Conservation (phyloP, 2,888 invertebrate species). For the Chymomyza fuscimana region DNA sequence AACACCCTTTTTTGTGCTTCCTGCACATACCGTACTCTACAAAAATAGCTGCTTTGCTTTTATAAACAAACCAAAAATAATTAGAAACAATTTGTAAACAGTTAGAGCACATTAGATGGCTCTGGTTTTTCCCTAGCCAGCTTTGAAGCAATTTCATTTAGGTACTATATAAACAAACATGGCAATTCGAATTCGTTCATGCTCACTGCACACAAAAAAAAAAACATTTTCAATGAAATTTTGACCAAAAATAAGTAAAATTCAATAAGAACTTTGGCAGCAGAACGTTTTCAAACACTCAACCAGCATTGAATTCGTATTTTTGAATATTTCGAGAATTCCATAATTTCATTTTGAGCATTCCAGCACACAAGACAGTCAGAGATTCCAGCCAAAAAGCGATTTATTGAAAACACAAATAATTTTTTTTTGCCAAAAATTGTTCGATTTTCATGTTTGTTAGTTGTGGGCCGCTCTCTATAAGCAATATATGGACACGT, state of each 20-base stretch:
- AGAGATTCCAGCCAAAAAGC: not conserved
- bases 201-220: conserved; percentile 66
- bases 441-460: conserved; percentile 19
- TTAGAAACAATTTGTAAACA: conserved; percentile 66
- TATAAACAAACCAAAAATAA: conserved; percentile 63
- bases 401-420: conserved; percentile 32
- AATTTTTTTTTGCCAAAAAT: conserved; percentile 19
- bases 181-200: conserved; percentile 58
- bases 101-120: not conserved
- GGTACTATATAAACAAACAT: conserved; percentile 48
- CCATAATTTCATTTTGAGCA: conserved; percentile 57
- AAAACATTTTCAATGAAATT: conserved; percentile 65
- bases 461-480: not conserved
- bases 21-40: conserved; percentile 20
- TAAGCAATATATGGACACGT: conserved; percentile 33
- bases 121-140: conserved; percentile 25
- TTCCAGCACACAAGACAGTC: conserved; percentile 31
- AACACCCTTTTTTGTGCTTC: not conserved
- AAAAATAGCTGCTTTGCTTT: conserved; percentile 50
- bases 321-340: conserved; percentile 54
- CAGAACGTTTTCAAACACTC: conserved; percentile 39
- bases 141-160: conserved; percentile 31
- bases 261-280: not conserved
- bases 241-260: conserved; percentile 36
- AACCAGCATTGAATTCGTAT: conserved; percentile 50